Evolutionary conservation across 2,888 invertebrate species (phyloP).

Genomic region (Parnassius apollo): DNA sequence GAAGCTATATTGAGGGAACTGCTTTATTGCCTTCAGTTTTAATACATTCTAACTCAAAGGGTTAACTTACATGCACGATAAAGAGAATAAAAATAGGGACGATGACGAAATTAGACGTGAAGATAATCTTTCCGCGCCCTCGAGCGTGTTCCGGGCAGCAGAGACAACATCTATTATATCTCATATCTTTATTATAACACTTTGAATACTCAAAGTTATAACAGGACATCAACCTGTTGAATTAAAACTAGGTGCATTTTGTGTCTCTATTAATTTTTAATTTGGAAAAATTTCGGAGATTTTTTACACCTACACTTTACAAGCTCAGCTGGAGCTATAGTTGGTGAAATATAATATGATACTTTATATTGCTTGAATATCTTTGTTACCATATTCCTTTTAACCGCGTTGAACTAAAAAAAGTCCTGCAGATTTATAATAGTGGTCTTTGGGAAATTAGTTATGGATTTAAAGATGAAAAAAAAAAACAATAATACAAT

Average conservation of each 20-base stretch:
- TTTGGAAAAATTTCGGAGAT: too few species aligned
- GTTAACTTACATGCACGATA: constrained; percentile 11
- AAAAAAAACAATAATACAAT: background rate
- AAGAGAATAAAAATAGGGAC: constrained; percentile 17
- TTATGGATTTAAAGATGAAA: background rate
- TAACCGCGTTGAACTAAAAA: too few species aligned
- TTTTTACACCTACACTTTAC: too few species aligned
- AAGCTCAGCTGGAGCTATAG: too few species aligned
- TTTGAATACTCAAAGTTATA: too few species aligned
- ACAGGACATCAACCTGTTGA: background rate
- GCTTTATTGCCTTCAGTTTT: too few species aligned
- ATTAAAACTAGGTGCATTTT: background rate
- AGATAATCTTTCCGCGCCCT: constrained; percentile 35
- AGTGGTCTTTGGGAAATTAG: background rate
- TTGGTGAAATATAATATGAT: too few species aligned
- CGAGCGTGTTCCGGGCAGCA: constrained; percentile 33
- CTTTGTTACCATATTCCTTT: too few species aligned
- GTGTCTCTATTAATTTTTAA: too few species aligned
- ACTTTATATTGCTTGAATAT: too few species aligned
- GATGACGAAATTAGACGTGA: constrained; percentile 27
- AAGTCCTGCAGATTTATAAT: too few species aligned
- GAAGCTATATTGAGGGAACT: too few species aligned
- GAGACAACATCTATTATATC: background rate
- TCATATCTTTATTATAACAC: background rate
- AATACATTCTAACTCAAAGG: constrained; percentile 1